Evolutionary conservation across 2,888 invertebrate species (phyloP), one percentile per base, ranked within the genome.

Genomic region (Tinea semifulvella): DNA sequence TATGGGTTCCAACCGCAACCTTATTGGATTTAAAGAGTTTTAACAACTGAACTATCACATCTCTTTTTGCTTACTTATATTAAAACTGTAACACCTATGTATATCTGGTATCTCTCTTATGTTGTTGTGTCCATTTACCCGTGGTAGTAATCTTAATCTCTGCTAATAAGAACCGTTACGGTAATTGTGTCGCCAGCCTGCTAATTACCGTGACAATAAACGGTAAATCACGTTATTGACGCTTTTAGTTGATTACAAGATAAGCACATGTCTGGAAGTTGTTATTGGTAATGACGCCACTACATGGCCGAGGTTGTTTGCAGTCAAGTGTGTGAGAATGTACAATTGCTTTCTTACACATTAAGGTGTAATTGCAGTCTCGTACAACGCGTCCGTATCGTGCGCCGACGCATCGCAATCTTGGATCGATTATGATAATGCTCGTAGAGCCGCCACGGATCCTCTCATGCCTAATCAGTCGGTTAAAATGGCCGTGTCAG

Each of bases 341-440:
- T 59, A 60, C 63, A 61, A 61, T 62, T 60, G 61, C 62, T 55
- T 50, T 40, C 40, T 22, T 40, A 40, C 38, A 38, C 22, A 40
- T 40, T 40, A 22, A 40, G 40, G 5, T 54, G 63, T 73, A 71
- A 74, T 72, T 73, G 70, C 61, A 58, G 56, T 57, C 56, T 54
- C 56, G 56, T 43, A 60, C 64, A 56, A 65, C 62, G 63, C 63
- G 60, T 58, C 63, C 60, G 60, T 58, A 51, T 52, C 49, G 53
- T 49, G 46, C 50, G 50, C 55, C 54, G 56, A 52, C 53, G 54
- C 56, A 47, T 64, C 55, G 64, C 63, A 73, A 74, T 71, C 67
- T 62, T 61, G 65, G 63, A 68, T 66, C 63, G 67, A 71, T 69
- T 72, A 71, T 69, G 62, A 68, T 66, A 61, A 61, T 64, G 63